These are phyloP conservation scores for Sturmia bella DNA, from an alignment of 2,888 invertebrate species.

Conservation along the genomic window DNA sequence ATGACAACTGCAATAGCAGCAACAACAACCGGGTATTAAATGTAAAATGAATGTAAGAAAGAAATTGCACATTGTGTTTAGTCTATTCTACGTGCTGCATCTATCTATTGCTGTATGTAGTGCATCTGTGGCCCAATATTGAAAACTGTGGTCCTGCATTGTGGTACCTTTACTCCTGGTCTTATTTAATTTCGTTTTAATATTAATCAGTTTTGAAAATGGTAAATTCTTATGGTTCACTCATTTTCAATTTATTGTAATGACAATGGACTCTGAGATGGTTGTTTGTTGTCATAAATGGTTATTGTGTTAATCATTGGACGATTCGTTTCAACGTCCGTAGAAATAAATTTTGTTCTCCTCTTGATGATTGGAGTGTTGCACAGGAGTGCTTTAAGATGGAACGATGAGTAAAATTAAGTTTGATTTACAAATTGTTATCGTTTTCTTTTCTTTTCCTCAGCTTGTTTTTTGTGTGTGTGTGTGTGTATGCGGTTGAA, in stretches of 20 bases:
- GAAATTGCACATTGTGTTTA: conserved; percentile 1
- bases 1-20: background rate
- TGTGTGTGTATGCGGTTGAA: conserved; percentile 29
- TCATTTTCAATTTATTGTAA: conserved; percentile 69
- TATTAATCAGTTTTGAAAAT: conserved; percentile 68
- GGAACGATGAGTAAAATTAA: conserved; percentile 46
- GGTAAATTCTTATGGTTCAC: conserved; percentile 62
- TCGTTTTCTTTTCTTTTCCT: conserved; percentile 26
- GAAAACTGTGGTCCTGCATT: conserved; percentile 3
- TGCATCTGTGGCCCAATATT: conserved; percentile 1
- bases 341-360: conserved; percentile 40
- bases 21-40: conserved; percentile 6
- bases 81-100: conserved; percentile 1
- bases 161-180: conserved; percentile 40
- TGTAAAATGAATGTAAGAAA: background rate
- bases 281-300: conserved; percentile 67
- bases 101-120: conserved; percentile 19
- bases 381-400: background rate
- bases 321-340: background rate
- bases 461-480: background rate
- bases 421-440: conserved; percentile 67
- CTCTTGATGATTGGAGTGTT: conserved; percentile 7
- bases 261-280: conserved; percentile 64
- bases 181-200: conserved; percentile 39
- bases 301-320: conserved; percentile 69